Conservation (phyloP, 2,888 invertebrate genomes). For the Apodemia hepburni region DNA sequence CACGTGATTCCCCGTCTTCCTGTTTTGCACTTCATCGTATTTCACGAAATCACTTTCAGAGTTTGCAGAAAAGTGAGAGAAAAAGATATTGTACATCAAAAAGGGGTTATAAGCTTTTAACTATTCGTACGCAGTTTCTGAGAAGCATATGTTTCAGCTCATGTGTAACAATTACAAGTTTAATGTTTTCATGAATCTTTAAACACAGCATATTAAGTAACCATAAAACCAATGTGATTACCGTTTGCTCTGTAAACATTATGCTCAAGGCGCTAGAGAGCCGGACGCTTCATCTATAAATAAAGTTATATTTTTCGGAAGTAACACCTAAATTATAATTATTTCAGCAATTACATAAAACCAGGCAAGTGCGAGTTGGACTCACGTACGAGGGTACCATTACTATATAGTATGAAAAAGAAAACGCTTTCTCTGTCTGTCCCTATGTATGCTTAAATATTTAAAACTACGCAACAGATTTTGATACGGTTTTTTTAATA, state of each 20-base stretch:
- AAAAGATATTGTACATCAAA: background rate
- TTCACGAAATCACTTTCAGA: too few species aligned
- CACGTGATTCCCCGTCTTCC: too few species aligned
- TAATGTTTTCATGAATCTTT: constrained; percentile 15
- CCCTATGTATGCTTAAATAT: too few species aligned
- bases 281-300: background rate
- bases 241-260: constrained; percentile 7
- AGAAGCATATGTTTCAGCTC: background rate
- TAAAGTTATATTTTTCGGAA: constrained; percentile 11
- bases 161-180: constrained; percentile 11
- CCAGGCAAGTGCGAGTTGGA: too few species aligned
- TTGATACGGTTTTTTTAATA: too few species aligned
- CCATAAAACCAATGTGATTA: constrained; percentile 30
- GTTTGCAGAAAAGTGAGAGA: too few species aligned
- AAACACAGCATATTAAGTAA: constrained; percentile 30
- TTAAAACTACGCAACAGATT: too few species aligned
- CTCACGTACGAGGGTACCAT: too few species aligned
- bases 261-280: constrained; percentile 1
- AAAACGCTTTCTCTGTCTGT: too few species aligned
- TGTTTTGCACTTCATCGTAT: too few species aligned
- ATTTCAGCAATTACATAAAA: background rate
- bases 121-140: background rate
- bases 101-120: background rate
- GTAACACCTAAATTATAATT: background rate
- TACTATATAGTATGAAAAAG: too few species aligned